A percentile compares a stretch with the other conserved stretches of the same genome.
phyloP scores from a whole-genome alignment of 2,113 vertebrate genomes.

The Uria aalge region DNA sequence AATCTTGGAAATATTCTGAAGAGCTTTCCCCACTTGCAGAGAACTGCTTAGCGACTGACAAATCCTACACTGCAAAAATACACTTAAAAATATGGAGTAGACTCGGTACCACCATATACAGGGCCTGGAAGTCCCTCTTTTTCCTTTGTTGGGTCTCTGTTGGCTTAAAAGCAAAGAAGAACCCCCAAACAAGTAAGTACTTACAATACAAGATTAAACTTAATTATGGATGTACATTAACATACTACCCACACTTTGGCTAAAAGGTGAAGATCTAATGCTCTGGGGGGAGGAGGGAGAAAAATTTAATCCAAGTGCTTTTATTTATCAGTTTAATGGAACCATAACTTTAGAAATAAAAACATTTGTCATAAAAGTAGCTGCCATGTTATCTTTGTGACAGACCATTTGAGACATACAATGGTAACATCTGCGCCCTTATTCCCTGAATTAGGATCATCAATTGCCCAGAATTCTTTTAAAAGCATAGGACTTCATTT shows the following conservation, averaged over 20 bases:
- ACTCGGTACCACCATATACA: rapidly evolving
- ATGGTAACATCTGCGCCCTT: constrained; percentile 23
- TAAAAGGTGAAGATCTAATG: not conserved
- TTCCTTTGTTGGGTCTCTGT: not conserved
- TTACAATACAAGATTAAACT: not conserved
- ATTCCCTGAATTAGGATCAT: constrained; percentile 64
- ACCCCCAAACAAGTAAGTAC: not conserved
- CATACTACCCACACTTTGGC: not conserved
- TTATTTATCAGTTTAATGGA: constrained; percentile 16
- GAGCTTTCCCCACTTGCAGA: not conserved
- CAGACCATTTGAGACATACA: constrained; percentile 47
- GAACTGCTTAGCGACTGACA: not conserved
- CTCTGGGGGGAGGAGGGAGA: not conserved
- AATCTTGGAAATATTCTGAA: not conserved
- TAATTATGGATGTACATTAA: not conserved
- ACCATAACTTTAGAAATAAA: constrained; percentile 32
- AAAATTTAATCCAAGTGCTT: not conserved
- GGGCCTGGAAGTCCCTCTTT: not conserved
- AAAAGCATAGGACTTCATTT: constrained; percentile 25
- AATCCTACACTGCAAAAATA: not conserved
- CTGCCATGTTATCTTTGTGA: constrained; percentile 57
- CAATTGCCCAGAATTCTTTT: constrained; percentile 16
- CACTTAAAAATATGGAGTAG: not conserved
- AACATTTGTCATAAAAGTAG: constrained; percentile 31
- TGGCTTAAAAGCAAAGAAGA: not conserved